Evolutionary conservation across 2,797 vertebrate genomes (phyloP), one percentile per base, ranked within the genome.

Genomic region (Hoplostethus mediterraneus): DNA sequence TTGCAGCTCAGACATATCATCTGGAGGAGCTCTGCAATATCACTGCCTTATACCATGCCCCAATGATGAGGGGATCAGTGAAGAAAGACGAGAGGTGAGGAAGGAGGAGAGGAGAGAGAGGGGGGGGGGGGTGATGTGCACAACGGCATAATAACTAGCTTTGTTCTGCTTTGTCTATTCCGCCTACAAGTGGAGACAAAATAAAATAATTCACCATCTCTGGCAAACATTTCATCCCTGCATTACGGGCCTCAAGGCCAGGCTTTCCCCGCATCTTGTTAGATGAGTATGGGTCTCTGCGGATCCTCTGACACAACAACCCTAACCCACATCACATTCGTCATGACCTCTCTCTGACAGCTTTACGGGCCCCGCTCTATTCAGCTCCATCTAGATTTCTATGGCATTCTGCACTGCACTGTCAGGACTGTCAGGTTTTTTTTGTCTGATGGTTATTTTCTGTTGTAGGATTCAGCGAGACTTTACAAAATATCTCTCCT

Each of bases 131-230:
- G 75, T n/a, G 67, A 81, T 85, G 75, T 82, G 77, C 67, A 84
- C 64, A 61, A 45, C 17, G 11, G 71, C 81, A 83, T 84, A 77
- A 87, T 89, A 86, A 90, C 85, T 73, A 77, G 80, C 80, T 90
- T 87, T 91, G 83, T 85, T 91, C 86, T 90, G 79, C 83, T 89
- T 91, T 86, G 85, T 89, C 81, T 79, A 87, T 73, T 86, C 73
- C 67, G 82, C 83, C 83, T 82, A 84, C 79, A 76, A 84, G 73
- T 56, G 31, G 57, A 82, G 70, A 58, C 67, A 71, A 82, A 58
- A 84, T 84, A 85, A 72, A 83, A 79, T 85, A 83, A 86, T 83
- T 80, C 6, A 90, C 77, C 74, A 81, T 81, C 81, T 80, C 67
- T 87, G 80, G 83, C 70, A 85, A 90, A 90, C 74, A 74, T 82